Conservation (phyloP, 2,888 invertebrate species). For the Tachina lurida region DNA sequence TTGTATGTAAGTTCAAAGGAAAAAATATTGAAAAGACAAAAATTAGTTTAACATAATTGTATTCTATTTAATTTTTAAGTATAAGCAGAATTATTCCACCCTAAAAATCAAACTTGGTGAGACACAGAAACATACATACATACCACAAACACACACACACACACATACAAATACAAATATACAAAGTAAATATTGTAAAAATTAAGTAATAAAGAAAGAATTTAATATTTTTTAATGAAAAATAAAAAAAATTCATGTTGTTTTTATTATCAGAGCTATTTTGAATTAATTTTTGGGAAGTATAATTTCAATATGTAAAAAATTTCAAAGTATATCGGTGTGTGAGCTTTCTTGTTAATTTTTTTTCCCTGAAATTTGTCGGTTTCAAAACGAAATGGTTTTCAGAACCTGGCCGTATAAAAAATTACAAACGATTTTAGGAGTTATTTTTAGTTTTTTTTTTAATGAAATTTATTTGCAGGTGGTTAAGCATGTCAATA, state of each 20-base stretch:
- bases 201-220: constrained; percentile 62
- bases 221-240: constrained; percentile 68
- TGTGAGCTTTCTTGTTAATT: no score
- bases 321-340: no score
- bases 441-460: no score
- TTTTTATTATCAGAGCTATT: neutral
- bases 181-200: constrained; percentile 58
- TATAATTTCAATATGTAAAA: neutral
- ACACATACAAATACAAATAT: constrained; percentile 14
- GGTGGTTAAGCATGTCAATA: no score
- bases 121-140: neutral
- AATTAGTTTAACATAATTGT: constrained; percentile 52
- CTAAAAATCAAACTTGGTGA: constrained; percentile 51
- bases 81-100: constrained; percentile 58
- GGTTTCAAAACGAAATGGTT: neutral
- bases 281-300: neutral
- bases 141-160: neutral
- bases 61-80: constrained; percentile 34
- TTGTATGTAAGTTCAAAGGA: neutral
- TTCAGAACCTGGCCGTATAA: no score
- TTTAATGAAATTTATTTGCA: no score
- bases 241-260: neutral
- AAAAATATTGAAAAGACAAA: constrained; percentile 62
- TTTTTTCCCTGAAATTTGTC: no score
- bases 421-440: no score